phyloP scores from a whole-genome alignment of 1,140 invertebrate genomes.

The Achroia grisella region DNA sequence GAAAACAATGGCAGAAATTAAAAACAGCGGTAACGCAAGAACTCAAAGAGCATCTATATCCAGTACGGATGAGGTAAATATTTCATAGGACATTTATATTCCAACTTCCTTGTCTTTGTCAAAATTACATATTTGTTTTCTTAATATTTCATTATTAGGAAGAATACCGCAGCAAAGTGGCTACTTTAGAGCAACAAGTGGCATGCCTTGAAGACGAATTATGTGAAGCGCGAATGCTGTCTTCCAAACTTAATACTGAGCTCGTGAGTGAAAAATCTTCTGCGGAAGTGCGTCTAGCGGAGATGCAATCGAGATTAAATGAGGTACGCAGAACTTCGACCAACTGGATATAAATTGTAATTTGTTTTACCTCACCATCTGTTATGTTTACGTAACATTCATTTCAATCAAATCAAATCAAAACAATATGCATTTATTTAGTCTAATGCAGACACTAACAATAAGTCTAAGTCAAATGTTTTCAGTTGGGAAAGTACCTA shows the following conservation, averaged over 20 bases:
- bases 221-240: slow-evolving; percentile 86
- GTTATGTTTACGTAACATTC: too few species aligned
- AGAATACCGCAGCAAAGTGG: slow-evolving; percentile 78
- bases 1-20: slow-evolving; percentile 86
- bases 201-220: slow-evolving; percentile 91
- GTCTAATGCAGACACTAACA: too few species aligned
- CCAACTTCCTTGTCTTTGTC: background rate
- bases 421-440: too few species aligned
- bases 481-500: too few species aligned
- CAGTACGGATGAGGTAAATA: slow-evolving; percentile 76
- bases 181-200: slow-evolving; percentile 84
- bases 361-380: too few species aligned
- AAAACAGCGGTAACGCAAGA: slow-evolving; percentile 70
- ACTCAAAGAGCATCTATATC: slow-evolving; percentile 50
- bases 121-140: background rate
- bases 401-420: too few species aligned
- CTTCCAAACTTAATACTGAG: slow-evolving; percentile 91
- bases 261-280: slow-evolving; percentile 90
- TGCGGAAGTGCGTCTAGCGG: slow-evolving; percentile 90
- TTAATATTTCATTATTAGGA: slow-evolving; percentile 32
- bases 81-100: background rate
- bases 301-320: slow-evolving; percentile 93
- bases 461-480: too few species aligned
- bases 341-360: too few species aligned
- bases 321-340: too few species aligned